phyloP scores from a whole-genome alignment of 2,797 vertebrate genomes.

The Chelon auratus region DNA sequence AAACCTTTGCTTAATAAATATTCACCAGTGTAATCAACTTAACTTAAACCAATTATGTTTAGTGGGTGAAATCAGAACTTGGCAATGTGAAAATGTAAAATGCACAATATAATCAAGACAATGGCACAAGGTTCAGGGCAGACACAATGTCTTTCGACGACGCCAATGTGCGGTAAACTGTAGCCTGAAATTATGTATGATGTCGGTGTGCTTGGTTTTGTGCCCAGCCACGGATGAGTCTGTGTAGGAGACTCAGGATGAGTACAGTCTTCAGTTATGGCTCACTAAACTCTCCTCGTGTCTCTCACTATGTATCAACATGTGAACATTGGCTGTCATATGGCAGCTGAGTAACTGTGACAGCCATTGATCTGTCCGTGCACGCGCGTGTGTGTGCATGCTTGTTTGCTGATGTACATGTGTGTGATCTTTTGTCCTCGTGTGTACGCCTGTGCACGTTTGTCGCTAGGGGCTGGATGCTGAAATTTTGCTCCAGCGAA shows the following conservation, averaged over 20 bases:
- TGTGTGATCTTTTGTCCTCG: slow-evolving; percentile 23
- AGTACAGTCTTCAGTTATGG: slow-evolving; percentile 36
- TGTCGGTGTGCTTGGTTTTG: background rate
- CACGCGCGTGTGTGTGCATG: slow-evolving; percentile 9
- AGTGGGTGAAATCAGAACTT: background rate
- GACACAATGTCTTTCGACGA: background rate
- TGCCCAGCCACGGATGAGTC: background rate
- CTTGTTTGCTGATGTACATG: slow-evolving; percentile 9
- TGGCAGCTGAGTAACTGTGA: slow-evolving; percentile 51
- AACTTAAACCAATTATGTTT: background rate
- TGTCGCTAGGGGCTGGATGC: slow-evolving; percentile 68
- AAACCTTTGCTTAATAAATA: too few relatives aligned
- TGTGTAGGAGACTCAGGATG: slow-evolving; percentile 1
- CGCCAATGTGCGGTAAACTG: slow-evolving; percentile 5
- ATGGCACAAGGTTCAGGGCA: background rate
- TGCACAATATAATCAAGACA: background rate
- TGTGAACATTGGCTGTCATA: slow-evolving; percentile 54
- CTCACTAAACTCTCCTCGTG: slow-evolving; percentile 28
- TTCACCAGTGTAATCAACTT: too few relatives aligned
- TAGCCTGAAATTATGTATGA: background rate
- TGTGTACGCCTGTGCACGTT: slow-evolving; percentile 45
- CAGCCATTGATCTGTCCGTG: slow-evolving; percentile 46
- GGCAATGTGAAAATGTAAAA: slow-evolving; percentile 5
- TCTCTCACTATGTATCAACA: slow-evolving; percentile 52
- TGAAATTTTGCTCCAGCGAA: slow-evolving; percentile 75